Evolutionary conservation across 2,113 vertebrate genomes (phyloP).

Genomic region (Melanerpes aurifrons): DNA sequence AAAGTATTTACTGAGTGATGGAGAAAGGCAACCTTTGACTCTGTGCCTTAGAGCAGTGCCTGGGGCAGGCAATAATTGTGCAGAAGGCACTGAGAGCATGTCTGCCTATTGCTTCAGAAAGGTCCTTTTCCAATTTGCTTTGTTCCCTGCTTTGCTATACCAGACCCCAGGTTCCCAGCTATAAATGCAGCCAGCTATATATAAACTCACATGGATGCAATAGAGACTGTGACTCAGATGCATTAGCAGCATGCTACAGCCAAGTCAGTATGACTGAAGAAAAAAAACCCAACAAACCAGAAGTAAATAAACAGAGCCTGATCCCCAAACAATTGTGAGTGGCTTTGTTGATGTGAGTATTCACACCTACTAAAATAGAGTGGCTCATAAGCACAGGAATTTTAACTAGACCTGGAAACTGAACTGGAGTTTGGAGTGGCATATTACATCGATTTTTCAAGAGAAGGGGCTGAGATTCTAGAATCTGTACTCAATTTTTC

Average conservation of each 20-base stretch:
- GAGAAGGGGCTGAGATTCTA: not conserved
- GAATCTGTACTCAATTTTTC: not conserved
- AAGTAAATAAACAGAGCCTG: not conserved
- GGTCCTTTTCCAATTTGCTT: conserved; percentile 58
- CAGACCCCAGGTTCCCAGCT: not conserved
- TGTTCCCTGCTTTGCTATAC: not conserved
- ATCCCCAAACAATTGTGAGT: not conserved
- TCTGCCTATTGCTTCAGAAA: conserved; percentile 44
- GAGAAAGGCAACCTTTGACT: conserved; percentile 58
- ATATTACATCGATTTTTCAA: not conserved
- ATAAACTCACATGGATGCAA: not conserved
- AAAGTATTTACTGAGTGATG: conserved; percentile 34
- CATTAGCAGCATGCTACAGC: not conserved
- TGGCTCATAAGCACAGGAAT: not conserved
- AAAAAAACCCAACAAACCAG: not conserved
- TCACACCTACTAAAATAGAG: not conserved
- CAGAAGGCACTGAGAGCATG: conserved; percentile 17
- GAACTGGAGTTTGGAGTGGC: not conserved
- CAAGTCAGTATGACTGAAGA: not conserved
- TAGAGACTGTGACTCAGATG: conserved; percentile 17
- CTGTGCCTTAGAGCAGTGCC: conserved; percentile 54
- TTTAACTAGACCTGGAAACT: not conserved
- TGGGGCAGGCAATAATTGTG: conserved; percentile 56
- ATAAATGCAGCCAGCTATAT: conserved; percentile 36
- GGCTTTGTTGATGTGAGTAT: not conserved